These are phyloP conservation scores for Penaeus japonicus DNA, from an alignment of 1,140 invertebrate genomes.

Conservation along the genomic window DNA sequence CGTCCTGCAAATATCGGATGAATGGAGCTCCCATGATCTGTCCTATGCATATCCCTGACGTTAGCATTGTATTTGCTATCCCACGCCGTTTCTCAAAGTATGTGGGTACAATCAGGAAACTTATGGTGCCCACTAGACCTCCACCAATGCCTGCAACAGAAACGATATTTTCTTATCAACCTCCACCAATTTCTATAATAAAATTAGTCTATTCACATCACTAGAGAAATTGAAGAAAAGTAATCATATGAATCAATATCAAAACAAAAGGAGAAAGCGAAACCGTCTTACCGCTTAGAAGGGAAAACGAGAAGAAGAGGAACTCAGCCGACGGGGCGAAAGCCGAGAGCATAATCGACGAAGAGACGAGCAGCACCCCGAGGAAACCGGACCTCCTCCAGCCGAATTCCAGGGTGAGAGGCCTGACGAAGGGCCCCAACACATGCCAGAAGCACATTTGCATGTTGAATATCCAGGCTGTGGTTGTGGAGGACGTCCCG, in stretches of 20 bases:
- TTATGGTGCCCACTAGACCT: slow-evolving; percentile 48
- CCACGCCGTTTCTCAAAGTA: slow-evolving; percentile 42
- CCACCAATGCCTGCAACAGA: slow-evolving; percentile 7
- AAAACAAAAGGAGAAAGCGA: background rate
- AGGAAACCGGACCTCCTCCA: background rate
- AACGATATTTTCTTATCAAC: too few species aligned
- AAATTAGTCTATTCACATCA: too few species aligned
- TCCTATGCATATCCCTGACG: background rate
- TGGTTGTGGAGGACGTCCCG: background rate
- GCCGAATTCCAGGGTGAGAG: background rate
- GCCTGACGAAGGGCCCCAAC: background rate
- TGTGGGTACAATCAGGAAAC: slow-evolving; percentile 8
- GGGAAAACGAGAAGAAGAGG: background rate
- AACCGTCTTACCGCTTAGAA: background rate
- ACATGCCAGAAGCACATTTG: background rate
- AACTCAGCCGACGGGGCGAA: slow-evolving; percentile 11
- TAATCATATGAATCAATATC: too few species aligned
- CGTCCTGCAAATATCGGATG: background rate
- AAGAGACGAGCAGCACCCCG: background rate
- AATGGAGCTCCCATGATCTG: slow-evolving; percentile 16
- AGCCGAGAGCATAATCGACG: background rate
- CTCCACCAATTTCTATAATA: too few species aligned
- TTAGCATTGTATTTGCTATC: slow-evolving; percentile 47
- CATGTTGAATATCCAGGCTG: slow-evolving; percentile 4
- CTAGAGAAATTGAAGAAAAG: too few species aligned